Conservation (phyloP, 1,140 invertebrate species). For the Lordiphosa collinella region DNA sequence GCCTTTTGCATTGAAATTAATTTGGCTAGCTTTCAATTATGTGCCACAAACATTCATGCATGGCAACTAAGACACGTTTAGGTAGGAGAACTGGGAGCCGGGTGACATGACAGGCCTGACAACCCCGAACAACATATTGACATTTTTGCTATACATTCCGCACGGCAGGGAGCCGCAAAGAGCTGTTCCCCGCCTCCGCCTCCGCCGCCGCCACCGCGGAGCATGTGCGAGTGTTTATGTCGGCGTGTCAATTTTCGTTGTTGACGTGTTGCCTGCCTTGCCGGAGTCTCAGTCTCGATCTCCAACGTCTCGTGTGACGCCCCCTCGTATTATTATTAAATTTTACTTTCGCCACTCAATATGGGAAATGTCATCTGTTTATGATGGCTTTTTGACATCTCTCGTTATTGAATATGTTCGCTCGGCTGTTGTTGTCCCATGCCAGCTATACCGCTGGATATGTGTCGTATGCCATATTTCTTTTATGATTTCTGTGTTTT, state of each 20-base stretch:
- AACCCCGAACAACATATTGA: slow-evolving; percentile 74
- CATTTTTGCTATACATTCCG: slow-evolving; percentile 74
- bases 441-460: background rate
- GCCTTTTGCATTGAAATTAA: slow-evolving; percentile 75
- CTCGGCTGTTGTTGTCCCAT: slow-evolving; percentile 24
- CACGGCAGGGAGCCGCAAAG: slow-evolving; percentile 49
- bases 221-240: slow-evolving; percentile 75
- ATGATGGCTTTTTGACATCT: slow-evolving; percentile 77
- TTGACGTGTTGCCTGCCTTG: slow-evolving; percentile 58
- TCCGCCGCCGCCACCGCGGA: slow-evolving; percentile 7
- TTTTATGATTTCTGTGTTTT: slow-evolving; percentile 30
- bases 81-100: slow-evolving; percentile 19
- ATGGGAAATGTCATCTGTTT: slow-evolving; percentile 78
- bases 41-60: slow-evolving; percentile 75
- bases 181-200: background rate
- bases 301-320: slow-evolving; percentile 30
- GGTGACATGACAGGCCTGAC: slow-evolving; percentile 73
- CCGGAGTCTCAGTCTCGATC: slow-evolving; percentile 13
- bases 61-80: slow-evolving; percentile 73
- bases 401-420: slow-evolving; percentile 73
- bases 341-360: slow-evolving; percentile 78
- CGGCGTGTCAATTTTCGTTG: slow-evolving; percentile 74
- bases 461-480: slow-evolving; percentile 21
- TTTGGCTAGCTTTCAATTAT: slow-evolving; percentile 78
- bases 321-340: slow-evolving; percentile 69